Base-by-base conservation (phyloP, 2,888 invertebrate genomes). In the Agelastica alni region DNA sequence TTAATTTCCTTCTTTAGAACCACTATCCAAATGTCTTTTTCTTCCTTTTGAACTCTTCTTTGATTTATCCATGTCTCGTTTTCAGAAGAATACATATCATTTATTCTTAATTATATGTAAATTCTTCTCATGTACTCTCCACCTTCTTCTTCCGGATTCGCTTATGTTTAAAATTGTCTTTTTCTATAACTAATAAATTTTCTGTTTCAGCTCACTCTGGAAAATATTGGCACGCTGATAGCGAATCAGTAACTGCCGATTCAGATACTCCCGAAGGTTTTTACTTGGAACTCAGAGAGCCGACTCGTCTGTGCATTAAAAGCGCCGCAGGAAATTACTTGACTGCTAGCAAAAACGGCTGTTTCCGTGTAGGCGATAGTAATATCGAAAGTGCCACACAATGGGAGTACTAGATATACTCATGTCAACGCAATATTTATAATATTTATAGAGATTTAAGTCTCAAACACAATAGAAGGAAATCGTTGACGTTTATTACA, bases 151-250 rank as follows among this genome's bases (percentile, higher is more conserved):
- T n/a, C n/a, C n/a, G n/a, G n/a, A n/a, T n/a, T n/a, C n/a, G n/a
- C n/a, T n/a, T n/a, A n/a, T n/a, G n/a, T n/a, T n/a, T n/a, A n/a
- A n/a, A n/a, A n/a, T n/a, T n/a, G n/a, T n/a, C n/a, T n/a, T n/a
- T n/a, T n/a, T n/a, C n/a, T n/a, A n/a, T n/a, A n/a, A n/a, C n/a
- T n/a, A n/a, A n/a, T n/a, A n/a, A n/a, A n/a, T n/a, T n/a, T n/a
- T n/a, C n/a, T n/a, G 51, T 71, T 78, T 12, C 78, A 93, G 93
- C 93, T 64, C 89, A 90, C 75, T 94, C 91, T 78, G 91, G 91
- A 70, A 93, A 93, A 76, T 97, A 94, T 79, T 96, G 96, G 95
- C 89, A 91, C 76, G 88, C 92, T 48, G 91, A 91, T 74, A 87
- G 89, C 67, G 96, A 96, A 76, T 85, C 88, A 48, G 88, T 96